Percentiles rank a stretch among this genome's conserved stretches.
Conservation (phyloP, 1,140 invertebrate species). For the Drosophila guanche region DNA sequence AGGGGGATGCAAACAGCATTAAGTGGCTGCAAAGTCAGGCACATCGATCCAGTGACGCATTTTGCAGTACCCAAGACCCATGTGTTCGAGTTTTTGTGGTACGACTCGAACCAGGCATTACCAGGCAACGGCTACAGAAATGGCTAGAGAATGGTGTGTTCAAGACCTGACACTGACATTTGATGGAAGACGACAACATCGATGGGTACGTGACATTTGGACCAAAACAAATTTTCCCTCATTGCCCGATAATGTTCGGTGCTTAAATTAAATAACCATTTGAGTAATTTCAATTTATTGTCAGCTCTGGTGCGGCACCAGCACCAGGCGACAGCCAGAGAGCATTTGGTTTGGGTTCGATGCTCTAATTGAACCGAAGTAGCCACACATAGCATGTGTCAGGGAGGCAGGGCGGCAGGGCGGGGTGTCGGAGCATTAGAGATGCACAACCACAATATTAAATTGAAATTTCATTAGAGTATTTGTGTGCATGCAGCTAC, state of each 20-base stretch:
- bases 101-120: constrained; percentile 49
- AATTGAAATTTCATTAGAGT: constrained; percentile 61
- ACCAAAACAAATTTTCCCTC: constrained; percentile 48
- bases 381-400: constrained; percentile 1
- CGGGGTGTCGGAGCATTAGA: constrained; percentile 35
- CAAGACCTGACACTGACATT: constrained; percentile 27
- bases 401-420: background rate
- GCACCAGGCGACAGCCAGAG: constrained; percentile 6
- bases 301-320: constrained; percentile 12
- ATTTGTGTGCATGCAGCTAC: constrained; percentile 16
- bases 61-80: background rate
- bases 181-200: constrained; percentile 56
- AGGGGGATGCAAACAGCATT: constrained; percentile 65
- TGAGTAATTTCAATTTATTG: constrained; percentile 62
- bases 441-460: constrained; percentile 56
- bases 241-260: constrained; percentile 41
- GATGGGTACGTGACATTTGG: constrained; percentile 67
- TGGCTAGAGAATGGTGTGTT: background rate
- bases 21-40: constrained; percentile 75
- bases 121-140: constrained; percentile 18
- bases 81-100: constrained; percentile 67
- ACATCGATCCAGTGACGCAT: constrained; percentile 67
- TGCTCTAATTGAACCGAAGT: constrained; percentile 42
- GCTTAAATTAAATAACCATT: constrained; percentile 66
- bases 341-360: constrained; percentile 12